Evolutionary conservation across 2,113 vertebrate species (phyloP).

Genomic region (Arizona elegans): DNA sequence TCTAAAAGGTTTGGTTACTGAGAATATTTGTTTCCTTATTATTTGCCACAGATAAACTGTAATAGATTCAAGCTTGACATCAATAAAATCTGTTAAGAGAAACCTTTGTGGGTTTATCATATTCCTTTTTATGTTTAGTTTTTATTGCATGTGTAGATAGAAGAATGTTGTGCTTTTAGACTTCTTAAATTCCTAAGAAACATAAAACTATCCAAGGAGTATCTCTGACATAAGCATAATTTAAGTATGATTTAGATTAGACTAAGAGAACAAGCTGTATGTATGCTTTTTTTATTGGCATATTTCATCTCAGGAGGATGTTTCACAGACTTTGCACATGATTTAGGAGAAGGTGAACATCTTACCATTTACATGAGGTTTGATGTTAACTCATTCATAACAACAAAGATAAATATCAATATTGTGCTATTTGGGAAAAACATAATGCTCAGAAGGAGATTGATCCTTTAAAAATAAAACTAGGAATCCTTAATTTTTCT

Average conservation of each 20-base stretch:
- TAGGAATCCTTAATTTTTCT: background rate
- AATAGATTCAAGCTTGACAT: conserved; percentile 33
- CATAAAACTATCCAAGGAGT: background rate
- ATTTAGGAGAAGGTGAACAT: background rate
- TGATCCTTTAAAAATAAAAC: background rate
- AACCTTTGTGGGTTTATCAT: background rate
- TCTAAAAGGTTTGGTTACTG: conserved; percentile 15
- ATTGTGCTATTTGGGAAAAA: background rate
- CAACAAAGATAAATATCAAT: background rate
- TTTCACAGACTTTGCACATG: background rate
- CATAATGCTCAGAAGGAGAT: background rate
- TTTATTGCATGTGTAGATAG: background rate
- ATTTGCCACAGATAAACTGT: conserved; percentile 34
- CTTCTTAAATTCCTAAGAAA: background rate
- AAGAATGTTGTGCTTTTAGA: background rate
- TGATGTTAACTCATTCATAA: background rate
- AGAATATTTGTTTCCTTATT: conserved; percentile 41
- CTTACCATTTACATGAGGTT: background rate
- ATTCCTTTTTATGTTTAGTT: background rate
- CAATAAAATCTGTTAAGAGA: conserved; percentile 45
- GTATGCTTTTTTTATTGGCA: background rate
- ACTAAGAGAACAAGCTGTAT: background rate
- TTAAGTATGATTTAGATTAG: background rate
- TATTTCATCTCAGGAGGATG: background rate
- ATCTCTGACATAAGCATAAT: background rate